phyloP scores from a whole-genome alignment of 2,888 invertebrate genomes.

The Polyommatus iphigenia region DNA sequence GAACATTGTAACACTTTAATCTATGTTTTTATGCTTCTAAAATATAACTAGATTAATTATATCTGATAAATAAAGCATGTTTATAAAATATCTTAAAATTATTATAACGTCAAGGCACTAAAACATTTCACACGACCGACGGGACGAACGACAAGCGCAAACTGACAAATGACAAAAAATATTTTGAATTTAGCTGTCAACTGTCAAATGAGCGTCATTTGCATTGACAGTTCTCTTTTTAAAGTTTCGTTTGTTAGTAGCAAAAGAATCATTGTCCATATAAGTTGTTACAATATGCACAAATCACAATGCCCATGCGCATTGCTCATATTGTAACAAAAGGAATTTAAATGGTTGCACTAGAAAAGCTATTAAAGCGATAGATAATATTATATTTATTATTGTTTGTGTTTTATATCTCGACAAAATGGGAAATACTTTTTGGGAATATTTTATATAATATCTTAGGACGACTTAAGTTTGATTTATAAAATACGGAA shows the following conservation, averaged over 20 bases:
- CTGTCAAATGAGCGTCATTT: background rate
- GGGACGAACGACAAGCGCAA: slow-evolving; percentile 15
- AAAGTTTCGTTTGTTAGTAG: background rate
- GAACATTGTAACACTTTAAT: slow-evolving; percentile 60
- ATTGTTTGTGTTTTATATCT: no score
- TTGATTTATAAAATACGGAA: no score
- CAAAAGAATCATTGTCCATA: background rate
- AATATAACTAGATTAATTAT: slow-evolving; percentile 35
- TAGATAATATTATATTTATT: no score
- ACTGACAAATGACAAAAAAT: slow-evolving; percentile 1
- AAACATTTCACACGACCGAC: slow-evolving; percentile 30
- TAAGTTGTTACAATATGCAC: no score
- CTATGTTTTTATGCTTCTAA: slow-evolving; percentile 37
- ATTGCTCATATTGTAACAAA: no score
- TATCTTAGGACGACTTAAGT: no score
- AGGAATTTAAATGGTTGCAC: no score
- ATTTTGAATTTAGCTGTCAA: background rate
- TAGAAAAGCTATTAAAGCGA: no score
- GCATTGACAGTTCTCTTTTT: background rate
- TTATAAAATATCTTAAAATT: slow-evolving; percentile 33
- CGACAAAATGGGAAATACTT: no score
- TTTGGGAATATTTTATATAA: no score
- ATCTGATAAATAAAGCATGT: slow-evolving; percentile 37
- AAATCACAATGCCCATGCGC: no score
- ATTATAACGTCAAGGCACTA: slow-evolving; percentile 34